Conservation (phyloP, 2,797 vertebrate species). For the Halcyon badia region DNA sequence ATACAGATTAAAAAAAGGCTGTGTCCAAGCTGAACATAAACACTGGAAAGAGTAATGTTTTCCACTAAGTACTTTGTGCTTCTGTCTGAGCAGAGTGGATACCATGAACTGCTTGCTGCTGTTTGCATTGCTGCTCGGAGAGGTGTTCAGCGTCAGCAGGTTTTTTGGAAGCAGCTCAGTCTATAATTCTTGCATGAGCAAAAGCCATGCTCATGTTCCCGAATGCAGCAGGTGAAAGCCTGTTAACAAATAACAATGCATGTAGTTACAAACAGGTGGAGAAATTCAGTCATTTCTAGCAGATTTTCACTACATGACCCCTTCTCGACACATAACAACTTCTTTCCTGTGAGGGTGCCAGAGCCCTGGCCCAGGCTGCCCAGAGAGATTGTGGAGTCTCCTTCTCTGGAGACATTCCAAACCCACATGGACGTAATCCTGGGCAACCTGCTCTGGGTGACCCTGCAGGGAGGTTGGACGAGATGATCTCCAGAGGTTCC, state of each 20-base stretch:
- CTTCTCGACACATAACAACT: background rate
- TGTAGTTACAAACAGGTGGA: background rate
- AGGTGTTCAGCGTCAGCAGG: background rate
- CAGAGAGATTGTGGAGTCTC: background rate
- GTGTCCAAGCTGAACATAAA: background rate
- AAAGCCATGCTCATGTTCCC: background rate
- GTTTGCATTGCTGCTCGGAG: background rate
- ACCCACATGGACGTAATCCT: background rate
- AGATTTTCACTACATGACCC: background rate
- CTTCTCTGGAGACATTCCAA: background rate
- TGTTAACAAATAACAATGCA: background rate
- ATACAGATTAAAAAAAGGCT: background rate
- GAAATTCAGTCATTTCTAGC: background rate
- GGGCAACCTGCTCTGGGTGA: background rate
- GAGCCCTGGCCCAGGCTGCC: background rate
- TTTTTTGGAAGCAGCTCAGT: background rate
- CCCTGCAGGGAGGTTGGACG: background rate
- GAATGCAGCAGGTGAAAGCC: background rate
- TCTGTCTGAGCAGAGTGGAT: background rate
- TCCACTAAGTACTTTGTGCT: background rate
- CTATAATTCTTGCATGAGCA: background rate
- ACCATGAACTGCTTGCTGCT: background rate
- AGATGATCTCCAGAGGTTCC: background rate
- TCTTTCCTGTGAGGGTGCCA: background rate
- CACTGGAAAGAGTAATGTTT: background rate